A percentile compares a stretch with the other conserved stretches of the same genome.
Conservation (phyloP, 2,113 vertebrate species). For the Aptenodytes forsteri region DNA sequence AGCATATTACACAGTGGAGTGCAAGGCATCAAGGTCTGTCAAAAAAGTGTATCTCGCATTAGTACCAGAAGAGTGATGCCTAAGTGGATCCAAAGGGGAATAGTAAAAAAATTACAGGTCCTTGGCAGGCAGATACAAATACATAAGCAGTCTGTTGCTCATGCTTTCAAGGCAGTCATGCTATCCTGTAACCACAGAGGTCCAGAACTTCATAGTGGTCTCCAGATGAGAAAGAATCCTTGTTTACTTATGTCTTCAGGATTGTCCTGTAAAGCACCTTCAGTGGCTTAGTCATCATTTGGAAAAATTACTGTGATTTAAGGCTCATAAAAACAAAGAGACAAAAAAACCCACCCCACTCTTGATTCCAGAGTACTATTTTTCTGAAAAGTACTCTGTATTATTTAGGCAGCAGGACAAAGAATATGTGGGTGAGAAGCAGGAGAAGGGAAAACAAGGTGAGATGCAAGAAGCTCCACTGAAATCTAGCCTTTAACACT, state of each 20-base stretch:
- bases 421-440: not conserved
- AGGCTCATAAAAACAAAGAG: not conserved
- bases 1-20: not conserved
- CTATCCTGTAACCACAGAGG: not conserved
- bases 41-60: not conserved
- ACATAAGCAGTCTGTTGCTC: not conserved
- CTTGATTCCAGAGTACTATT: not conserved
- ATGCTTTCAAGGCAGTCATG: not conserved
- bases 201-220: not conserved
- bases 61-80: not conserved
- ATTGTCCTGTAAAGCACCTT: not conserved
- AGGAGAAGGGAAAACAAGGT: not conserved
- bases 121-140: not conserved
- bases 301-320: not conserved
- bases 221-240: not conserved
- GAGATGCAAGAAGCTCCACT: not conserved
- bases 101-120: not conserved
- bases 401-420: not conserved
- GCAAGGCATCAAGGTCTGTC: not conserved
- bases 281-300: not conserved
- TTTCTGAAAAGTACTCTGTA: not conserved
- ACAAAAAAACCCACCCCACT: rapidly evolving
- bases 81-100: not conserved
- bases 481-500: not conserved
- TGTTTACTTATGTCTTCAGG: not conserved